phyloP scores from a whole-genome alignment of 2,113 vertebrate genomes.

The Semnopithecus entellus region DNA sequence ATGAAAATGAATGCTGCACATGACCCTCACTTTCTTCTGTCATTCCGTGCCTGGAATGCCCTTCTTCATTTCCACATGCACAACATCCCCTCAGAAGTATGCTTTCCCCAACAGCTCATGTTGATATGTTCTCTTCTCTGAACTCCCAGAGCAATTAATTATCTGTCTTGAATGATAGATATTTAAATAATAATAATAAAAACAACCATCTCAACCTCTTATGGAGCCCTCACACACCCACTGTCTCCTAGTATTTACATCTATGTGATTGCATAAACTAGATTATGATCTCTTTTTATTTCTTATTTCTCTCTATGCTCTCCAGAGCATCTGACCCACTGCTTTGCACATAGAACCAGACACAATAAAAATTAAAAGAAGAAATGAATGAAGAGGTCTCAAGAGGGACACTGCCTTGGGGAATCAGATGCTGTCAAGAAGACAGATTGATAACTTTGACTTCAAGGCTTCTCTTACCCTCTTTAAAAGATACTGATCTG shows the following conservation, averaged over 20 bases:
- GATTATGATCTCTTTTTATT: neutral
- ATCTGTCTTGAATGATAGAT: neutral
- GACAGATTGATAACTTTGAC: neutral
- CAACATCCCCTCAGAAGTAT: neutral
- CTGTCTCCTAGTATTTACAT: neutral
- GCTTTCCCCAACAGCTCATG: neutral
- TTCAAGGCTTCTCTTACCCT: neutral
- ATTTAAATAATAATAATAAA: constrained; percentile 29
- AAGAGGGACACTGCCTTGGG: neutral
- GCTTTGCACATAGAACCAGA: neutral
- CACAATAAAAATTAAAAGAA: constrained; percentile 12
- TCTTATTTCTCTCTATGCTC: neutral
- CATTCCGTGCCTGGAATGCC: neutral
- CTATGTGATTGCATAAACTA: neutral
- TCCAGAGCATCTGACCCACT: neutral
- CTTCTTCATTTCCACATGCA: neutral
- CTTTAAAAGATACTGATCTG: neutral
- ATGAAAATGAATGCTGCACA: rapidly evolving
- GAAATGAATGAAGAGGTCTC: neutral
- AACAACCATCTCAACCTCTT: neutral
- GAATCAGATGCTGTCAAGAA: neutral
- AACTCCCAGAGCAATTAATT: constrained; percentile 30
- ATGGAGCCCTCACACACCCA: neutral
- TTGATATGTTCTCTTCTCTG: neutral
- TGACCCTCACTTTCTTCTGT: neutral